Conservation (phyloP, 2,113 vertebrate species). For the Elanoides forficatus region DNA sequence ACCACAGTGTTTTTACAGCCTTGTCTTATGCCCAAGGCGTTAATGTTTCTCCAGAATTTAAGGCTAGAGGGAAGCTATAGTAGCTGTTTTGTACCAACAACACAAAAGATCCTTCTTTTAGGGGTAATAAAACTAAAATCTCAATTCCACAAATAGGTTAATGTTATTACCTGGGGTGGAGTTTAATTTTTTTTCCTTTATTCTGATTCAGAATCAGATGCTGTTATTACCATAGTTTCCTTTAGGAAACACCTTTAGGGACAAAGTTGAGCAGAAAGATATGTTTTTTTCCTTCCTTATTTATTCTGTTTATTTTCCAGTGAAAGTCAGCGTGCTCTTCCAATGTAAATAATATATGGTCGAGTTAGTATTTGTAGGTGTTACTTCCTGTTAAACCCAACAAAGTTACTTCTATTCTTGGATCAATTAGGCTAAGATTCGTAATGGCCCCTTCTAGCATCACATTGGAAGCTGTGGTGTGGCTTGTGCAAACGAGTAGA, state of each 20-base stretch:
- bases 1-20: neutral
- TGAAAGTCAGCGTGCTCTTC: neutral
- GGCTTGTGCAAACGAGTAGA: neutral
- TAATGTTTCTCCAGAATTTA: neutral
- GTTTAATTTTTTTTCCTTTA: neutral
- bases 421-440: neutral
- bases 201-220: neutral
- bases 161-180: neutral
- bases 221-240: neutral
- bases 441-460: neutral
- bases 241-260: neutral
- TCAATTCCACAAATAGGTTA: neutral
- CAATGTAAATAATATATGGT: neutral
- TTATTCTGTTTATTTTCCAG: neutral
- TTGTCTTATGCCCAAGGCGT: neutral
- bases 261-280: neutral
- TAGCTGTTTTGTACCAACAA: neutral
- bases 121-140: neutral
- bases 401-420: neutral
- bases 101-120: neutral
- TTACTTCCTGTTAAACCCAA: neutral
- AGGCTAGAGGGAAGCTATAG: neutral
- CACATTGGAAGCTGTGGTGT: neutral
- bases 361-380: neutral
- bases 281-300: accelerated